Evolutionary conservation across 2,113 vertebrate genomes (phyloP), one percentile per base, ranked within the genome.

Genomic region (Solenodon paradoxus): DNA sequence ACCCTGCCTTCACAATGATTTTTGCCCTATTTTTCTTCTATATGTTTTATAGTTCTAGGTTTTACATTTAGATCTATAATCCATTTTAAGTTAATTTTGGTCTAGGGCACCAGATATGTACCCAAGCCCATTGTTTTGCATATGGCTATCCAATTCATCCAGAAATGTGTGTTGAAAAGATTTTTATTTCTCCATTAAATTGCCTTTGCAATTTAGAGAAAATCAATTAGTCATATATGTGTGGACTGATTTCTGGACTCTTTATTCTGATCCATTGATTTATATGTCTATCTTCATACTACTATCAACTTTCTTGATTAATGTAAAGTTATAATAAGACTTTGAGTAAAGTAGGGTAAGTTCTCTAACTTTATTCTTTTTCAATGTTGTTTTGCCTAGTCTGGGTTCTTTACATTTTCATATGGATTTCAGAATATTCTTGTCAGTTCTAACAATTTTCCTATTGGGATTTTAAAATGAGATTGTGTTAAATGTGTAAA

Each of bases 361-460:
- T 57, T 61, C 24, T 88, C 45, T 49, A 88, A 79, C 19, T 59
- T 68, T 32, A 83, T 89, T 85, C 42, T 92, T 95, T 88, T 83
- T 26, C 55, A 83, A 9, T 89, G 12, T 77, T 79, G 32, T 93
- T 91, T 74, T 79, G 38, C 74, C 16, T 42, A 88, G 40, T 53
- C 55, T 79, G 81, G 24, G 45, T 47, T 20, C 51, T 92, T 88
- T 81, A 75, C 12, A 86, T 93, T 93, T 79, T 68, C 35, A 63
- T 75, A 69, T 63, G 51, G 51, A 64, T 66, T 94, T 92, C 68
- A 87, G 49, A 92, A 83, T 45, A 38, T 35, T 84, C 26, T 90
- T 92, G 78, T 59, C 69, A 94, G 20, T 94, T 94, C 79, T 47
- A 72, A 88, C 13, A 86, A 32, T 71, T 95, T 64, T 7, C 24